phyloP scores from a whole-genome alignment of 2,888 invertebrate genomes.

The Apantesis nais region DNA sequence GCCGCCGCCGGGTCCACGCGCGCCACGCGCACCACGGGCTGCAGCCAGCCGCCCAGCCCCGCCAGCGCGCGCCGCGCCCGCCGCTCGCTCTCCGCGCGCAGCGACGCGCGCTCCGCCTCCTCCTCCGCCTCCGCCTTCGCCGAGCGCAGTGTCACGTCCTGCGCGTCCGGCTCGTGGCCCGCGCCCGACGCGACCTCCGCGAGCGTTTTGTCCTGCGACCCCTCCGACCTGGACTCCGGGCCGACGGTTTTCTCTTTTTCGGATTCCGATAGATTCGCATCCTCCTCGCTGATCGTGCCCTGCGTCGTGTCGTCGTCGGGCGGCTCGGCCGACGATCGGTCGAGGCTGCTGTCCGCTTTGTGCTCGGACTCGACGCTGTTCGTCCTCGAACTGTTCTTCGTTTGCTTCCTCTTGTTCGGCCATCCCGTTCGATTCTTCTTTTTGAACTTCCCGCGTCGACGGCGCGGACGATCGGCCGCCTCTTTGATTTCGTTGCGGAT shows the following conservation, averaged over 20 bases:
- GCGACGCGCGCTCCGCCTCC: slow-evolving; percentile 57
- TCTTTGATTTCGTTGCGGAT: slow-evolving; percentile 72
- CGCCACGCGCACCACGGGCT: slow-evolving; percentile 88
- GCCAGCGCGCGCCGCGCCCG: slow-evolving; percentile 65
- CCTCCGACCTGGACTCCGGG: slow-evolving; percentile 46
- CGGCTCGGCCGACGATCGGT: slow-evolving; percentile 68
- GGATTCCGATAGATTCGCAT: slow-evolving; percentile 58
- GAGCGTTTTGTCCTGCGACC: slow-evolving; percentile 45
- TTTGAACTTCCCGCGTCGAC: slow-evolving; percentile 84
- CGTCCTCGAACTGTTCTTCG: slow-evolving; percentile 67
- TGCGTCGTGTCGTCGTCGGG: slow-evolving; percentile 69
- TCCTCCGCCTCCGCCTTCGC: slow-evolving; percentile 32
- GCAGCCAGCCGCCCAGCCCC: slow-evolving; percentile 73
- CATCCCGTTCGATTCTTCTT: slow-evolving; percentile 93
- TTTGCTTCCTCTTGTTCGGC: slow-evolving; percentile 86
- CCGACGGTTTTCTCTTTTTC: slow-evolving; percentile 54
- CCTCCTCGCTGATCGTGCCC: slow-evolving; percentile 69
- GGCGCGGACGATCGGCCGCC: slow-evolving; percentile 57
- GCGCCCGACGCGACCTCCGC: slow-evolving; percentile 32
- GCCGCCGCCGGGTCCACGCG: slow-evolving; percentile 82
- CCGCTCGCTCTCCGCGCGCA: too few species aligned
- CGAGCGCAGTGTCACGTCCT: slow-evolving; percentile 52
- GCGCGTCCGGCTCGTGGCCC: slow-evolving; percentile 41
- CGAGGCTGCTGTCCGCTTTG: slow-evolving; percentile 66
- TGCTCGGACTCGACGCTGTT: slow-evolving; percentile 62